Base-by-base conservation (phyloP, 2,888 invertebrate species). In the Diarsia mendica region DNA sequence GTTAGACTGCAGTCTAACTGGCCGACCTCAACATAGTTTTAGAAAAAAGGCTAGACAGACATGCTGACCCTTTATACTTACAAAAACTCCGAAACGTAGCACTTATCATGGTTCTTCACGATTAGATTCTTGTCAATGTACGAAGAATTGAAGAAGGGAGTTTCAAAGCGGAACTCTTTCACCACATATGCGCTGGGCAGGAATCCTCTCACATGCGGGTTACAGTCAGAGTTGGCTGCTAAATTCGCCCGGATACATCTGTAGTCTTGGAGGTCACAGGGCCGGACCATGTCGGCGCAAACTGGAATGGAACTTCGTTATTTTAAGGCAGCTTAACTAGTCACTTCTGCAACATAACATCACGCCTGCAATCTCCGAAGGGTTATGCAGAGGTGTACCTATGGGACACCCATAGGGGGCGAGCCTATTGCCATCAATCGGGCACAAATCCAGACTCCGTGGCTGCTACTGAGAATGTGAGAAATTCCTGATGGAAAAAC, bases 101-200 rank as follows among this genome's bases (percentile, higher is more conserved):
- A 96, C 18, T 85, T 89, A 18, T 95, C 71, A 18, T 92, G 91
- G 11, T 95, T 95, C 0, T 88, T 88, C 2, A 95, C 87, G 4
- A 88, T 74, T 48, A 94, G 65, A 3, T 91, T 81, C 0, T 81
- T 72, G 68, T 96, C 96, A 0, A 93, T 80, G 64, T 93, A 94
- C 0, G 93, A 90, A 0, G 93, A 78, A 81, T 96, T 95, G 89
- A 96, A 96, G 85, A 75, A 89, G 0, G 95, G 93, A 0, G 94
- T 87, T 23, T 94, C 90, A 77, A 91, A 95, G 0, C 79, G 79
- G 77, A 91, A 90, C 2, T 76, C 69, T 0, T 72, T 44, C 10
- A 94, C 80, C 0, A 6, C 72, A 85, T 92, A 93, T 23, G 80
- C 11, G 0, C 66, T 4, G 5, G 93, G 90, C 2, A 93, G 72